Percentiles rank a stretch among this genome's conserved stretches.
Evolutionary conservation across 2,113 vertebrate species (phyloP).

Genomic region (Strigops habroptila): DNA sequence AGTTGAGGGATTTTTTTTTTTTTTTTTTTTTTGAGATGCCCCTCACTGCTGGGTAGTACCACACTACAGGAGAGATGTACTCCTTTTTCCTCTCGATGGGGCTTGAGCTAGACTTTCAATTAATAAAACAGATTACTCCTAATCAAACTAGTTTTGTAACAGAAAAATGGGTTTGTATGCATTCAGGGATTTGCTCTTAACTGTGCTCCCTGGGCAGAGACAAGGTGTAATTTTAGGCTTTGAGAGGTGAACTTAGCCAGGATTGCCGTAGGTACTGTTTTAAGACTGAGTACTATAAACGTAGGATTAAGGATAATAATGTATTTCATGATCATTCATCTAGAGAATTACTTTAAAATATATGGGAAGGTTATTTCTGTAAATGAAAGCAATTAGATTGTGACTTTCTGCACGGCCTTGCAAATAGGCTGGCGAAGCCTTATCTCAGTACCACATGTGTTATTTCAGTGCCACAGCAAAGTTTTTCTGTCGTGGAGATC

Average conservation of each 20-base stretch:
- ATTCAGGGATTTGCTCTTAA: not conserved
- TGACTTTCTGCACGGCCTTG: not conserved
- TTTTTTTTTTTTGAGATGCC: not conserved
- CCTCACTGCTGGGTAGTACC: not conserved
- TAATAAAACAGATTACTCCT: not conserved
- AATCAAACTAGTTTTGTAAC: not conserved
- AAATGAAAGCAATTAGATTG: not conserved
- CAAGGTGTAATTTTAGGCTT: not conserved
- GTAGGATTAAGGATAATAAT: not conserved
- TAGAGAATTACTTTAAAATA: not conserved
- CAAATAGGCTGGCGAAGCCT: not conserved
- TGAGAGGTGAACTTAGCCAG: not conserved
- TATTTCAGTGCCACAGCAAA: not conserved
- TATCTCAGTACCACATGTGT: not conserved
- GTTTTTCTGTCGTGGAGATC: not conserved
- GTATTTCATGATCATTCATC: not conserved
- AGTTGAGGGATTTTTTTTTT: not conserved
- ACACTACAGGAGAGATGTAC: not conserved
- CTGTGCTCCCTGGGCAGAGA: not conserved
- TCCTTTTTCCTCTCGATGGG: fast-evolving
- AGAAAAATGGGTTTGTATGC: not conserved
- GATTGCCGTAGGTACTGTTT: not conserved
- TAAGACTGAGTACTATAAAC: not conserved
- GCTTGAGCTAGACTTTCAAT: not conserved
- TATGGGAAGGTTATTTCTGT: not conserved